Percentiles rank a stretch among this genome's conserved stretches.
Evolutionary conservation across 2,113 vertebrate genomes (phyloP).

Genomic region (Laterallus jamaicensis): DNA sequence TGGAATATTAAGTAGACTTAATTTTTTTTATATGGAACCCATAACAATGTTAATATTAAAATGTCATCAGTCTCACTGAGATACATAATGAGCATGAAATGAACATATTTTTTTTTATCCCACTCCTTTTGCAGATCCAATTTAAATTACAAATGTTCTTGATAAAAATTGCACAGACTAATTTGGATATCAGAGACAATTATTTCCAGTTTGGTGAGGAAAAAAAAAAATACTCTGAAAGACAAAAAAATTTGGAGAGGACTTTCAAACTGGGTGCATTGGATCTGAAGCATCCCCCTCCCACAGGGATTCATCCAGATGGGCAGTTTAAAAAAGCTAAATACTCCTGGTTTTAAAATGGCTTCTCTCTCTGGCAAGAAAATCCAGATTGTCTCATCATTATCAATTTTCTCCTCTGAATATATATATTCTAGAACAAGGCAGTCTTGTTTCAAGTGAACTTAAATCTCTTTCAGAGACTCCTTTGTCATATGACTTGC

Average conservation of each 20-base stretch:
- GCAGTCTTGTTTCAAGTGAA: background rate
- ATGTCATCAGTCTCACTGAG: slow-evolving; percentile 53
- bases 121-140: slow-evolving; percentile 31
- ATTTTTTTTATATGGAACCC: slow-evolving; percentile 32
- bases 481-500: background rate
- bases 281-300: background rate
- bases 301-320: background rate
- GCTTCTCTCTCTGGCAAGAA: background rate
- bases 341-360: background rate
- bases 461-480: background rate
- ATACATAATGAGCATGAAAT: slow-evolving; percentile 69
- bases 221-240: background rate
- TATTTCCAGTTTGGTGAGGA: background rate
- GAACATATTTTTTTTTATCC: slow-evolving; percentile 1
- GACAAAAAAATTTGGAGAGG: background rate
- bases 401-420: background rate
- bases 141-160: slow-evolving; percentile 70
- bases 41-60: slow-evolving; percentile 67
- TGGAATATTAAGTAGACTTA: slow-evolving; percentile 54
- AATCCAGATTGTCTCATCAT: background rate
- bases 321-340: background rate
- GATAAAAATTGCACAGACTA: slow-evolving; percentile 56
- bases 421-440: background rate
- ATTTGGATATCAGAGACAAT: slow-evolving; percentile 51
- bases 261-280: background rate